A percentile compares a stretch with the other conserved stretches of the same genome.
Conservation (phyloP, 1,140 invertebrate species). For the Coenobita brevimanus region DNA sequence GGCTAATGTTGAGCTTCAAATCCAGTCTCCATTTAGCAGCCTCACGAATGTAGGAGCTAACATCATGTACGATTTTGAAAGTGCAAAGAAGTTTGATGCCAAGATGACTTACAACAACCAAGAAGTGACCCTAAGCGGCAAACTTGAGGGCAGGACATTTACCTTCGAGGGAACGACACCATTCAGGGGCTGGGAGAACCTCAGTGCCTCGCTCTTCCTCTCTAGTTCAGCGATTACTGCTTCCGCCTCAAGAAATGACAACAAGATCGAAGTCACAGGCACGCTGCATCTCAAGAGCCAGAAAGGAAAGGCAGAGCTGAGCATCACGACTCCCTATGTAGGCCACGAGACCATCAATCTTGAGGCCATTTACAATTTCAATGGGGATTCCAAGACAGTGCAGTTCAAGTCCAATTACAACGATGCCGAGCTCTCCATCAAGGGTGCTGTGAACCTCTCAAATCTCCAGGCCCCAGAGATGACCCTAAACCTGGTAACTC, state of each 20-base stretch:
- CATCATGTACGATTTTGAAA: constrained; percentile 4
- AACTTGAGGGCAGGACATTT: background rate
- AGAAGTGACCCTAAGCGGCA: constrained; percentile 20
- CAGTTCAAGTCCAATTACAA: background rate
- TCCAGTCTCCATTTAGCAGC: constrained; percentile 30
- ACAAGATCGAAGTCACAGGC: constrained; percentile 3
- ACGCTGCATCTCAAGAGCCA: background rate
- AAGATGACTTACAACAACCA: constrained; percentile 8
- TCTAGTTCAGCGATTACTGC: constrained; percentile 1
- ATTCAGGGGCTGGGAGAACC: constrained; percentile 23
- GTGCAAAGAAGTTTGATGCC: constrained; percentile 1
- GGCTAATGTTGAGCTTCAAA: background rate
- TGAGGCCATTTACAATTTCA: constrained; percentile 4
- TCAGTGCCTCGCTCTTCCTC: background rate
- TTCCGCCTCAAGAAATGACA: constrained; percentile 2
- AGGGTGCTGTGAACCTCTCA: background rate
- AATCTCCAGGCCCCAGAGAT: constrained; percentile 34
- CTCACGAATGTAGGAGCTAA: background rate
- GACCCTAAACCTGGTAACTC: constrained; percentile 41
- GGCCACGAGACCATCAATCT: constrained; percentile 21
- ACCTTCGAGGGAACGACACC: constrained; percentile 20
- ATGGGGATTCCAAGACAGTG: constrained; percentile 6
- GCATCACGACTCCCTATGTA: constrained; percentile 32
- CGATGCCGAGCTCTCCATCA: constrained; percentile 13
- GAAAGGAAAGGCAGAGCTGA: background rate